A percentile compares a stretch with the other conserved stretches of the same genome.
These are phyloP conservation scores for Dendroctonus valens DNA, from an alignment of 1,140 invertebrate genomes.

Conservation along the genomic window DNA sequence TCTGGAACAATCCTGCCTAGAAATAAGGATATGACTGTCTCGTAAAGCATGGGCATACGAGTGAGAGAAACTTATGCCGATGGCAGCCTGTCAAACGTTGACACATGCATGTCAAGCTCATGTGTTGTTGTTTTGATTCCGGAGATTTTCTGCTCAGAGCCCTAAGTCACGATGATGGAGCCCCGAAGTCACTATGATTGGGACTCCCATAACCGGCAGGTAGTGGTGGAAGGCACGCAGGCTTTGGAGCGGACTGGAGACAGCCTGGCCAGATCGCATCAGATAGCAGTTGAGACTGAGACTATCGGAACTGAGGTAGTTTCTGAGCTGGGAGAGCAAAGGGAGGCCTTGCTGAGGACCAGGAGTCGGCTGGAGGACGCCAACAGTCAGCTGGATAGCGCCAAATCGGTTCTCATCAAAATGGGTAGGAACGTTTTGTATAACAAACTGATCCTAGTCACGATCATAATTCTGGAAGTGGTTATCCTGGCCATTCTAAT, in stretches of 20 bases:
- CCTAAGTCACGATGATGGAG: slow-evolving; percentile 19
- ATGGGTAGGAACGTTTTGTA: slow-evolving; percentile 54
- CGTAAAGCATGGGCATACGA: too few species aligned
- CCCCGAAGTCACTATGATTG: slow-evolving; percentile 46
- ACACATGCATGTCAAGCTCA: too few species aligned
- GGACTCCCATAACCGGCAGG: slow-evolving; percentile 55
- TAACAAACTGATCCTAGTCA: slow-evolving; percentile 45
- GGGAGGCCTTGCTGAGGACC: slow-evolving; percentile 53
- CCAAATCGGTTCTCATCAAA: slow-evolving; percentile 48
- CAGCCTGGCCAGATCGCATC: slow-evolving; percentile 67
- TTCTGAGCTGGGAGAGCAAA: slow-evolving; percentile 51
- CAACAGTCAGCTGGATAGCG: slow-evolving; percentile 51
- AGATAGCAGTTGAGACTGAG: slow-evolving; percentile 76
- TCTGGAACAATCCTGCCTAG: too few species aligned
- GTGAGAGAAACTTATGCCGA: too few species aligned
- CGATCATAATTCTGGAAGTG: slow-evolving; percentile 14
- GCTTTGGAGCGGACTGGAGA: slow-evolving; percentile 64
- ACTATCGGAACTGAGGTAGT: slow-evolving; percentile 74
- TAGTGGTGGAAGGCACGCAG: slow-evolving; percentile 58
- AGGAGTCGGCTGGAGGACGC: slow-evolving; percentile 53
- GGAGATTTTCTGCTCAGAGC: too few species aligned
- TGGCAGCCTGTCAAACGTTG: too few species aligned
- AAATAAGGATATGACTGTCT: too few species aligned
- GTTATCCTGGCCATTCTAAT: slow-evolving; percentile 1
- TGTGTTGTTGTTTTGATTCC: too few species aligned